Evolutionary conservation across 1,140 invertebrate species (phyloP), one percentile per base, ranked within the genome.

Genomic region (Temnothorax nylanderi): DNA sequence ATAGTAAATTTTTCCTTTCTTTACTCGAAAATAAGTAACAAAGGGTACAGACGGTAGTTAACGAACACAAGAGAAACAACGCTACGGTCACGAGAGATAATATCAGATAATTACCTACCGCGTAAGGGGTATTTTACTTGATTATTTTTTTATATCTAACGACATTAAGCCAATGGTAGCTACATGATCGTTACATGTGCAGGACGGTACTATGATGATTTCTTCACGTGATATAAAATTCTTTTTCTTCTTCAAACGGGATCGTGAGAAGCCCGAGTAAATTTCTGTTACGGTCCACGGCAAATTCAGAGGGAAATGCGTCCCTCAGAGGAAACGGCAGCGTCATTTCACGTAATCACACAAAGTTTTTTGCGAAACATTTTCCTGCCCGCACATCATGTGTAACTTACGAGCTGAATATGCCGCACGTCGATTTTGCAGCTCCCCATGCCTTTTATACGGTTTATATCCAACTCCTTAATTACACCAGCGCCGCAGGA

Each of bases 401-500:
- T 37, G 21, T 60, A 75, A 75, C 69, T 84, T 56, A 10, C 69
- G 5, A 21, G 13, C 67, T 74, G 41, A 47, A 74, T 74, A 82
- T 26, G 54, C 67, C 51, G 34, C 77, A n/a, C 21, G 49, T 71
- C 64, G 32, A 84, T 75, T 84, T 74, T 60, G 41, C 56, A 60
- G 72, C 69, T 13, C 51, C 47, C 62, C n/a, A 13, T 74, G 16
- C 26, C 58, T 56, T 62, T 62, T 75, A 49, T 37, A n/a, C 69
- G 32, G 47, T 84, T 84, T 84, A 84, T 84, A 84, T 60, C 69
- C 32, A 10, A 34, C n/a, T 26, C 56, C 80, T 84, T 84, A 84
- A 84, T 84, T 84, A 75, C 80, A 26, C 18, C 8, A 56, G 69
- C 41, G 69, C 69, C 49, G 34, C 26, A n/a, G 62, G 18, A 84